A percentile compares a stretch with the other conserved stretches of the same genome.
Conservation (phyloP, 2,797 vertebrate genomes). For the Psittacula derbiana region DNA sequence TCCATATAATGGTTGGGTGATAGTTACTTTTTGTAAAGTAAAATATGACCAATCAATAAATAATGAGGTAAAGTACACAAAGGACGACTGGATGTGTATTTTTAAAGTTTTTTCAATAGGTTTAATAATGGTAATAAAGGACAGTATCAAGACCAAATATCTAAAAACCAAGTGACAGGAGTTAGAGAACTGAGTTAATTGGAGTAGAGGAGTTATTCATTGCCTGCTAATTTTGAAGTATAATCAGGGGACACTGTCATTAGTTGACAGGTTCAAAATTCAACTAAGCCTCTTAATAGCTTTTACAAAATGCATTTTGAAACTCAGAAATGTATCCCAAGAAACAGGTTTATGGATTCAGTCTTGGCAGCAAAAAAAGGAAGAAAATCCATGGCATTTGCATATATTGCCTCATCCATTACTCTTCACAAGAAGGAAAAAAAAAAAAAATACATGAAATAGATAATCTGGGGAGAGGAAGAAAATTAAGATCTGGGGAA, state of each 20-base stretch:
- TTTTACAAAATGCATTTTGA: conserved; percentile 20
- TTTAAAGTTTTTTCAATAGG: background rate
- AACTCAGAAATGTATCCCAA: conserved; percentile 14
- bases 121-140: conserved; percentile 5
- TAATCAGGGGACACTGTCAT: conserved; percentile 56
- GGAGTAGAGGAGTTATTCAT: conserved; percentile 49
- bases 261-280: conserved; percentile 55
- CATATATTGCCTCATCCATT: background rate
- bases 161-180: conserved; percentile 34
- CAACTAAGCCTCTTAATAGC: conserved; percentile 42
- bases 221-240: conserved; percentile 58
- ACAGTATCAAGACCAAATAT: background rate
- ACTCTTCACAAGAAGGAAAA: background rate
- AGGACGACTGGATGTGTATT: background rate
- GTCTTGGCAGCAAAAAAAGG: background rate
- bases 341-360: background rate
- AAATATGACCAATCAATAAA: background rate
- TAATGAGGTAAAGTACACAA: background rate
- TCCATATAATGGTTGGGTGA: background rate
- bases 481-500: background rate
- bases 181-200: conserved; percentile 48
- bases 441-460: background rate
- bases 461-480: background rate
- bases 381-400: background rate
- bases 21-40: background rate